Percentiles rank a stretch among this genome's conserved stretches.
Conservation (phyloP, 2,888 invertebrate genomes). For the Xiphydria camelus region DNA sequence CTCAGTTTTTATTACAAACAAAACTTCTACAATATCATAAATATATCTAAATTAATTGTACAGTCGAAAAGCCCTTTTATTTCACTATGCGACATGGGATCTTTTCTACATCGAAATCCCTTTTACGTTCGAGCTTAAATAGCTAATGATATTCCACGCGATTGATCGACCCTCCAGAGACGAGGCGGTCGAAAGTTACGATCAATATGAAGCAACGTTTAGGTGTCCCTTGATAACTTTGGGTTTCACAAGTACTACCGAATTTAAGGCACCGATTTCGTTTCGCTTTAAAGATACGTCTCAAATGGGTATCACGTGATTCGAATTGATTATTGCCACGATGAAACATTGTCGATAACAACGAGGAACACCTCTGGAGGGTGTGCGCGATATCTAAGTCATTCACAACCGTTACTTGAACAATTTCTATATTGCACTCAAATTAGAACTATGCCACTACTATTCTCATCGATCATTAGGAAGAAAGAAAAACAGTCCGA, state of each 20-base stretch:
- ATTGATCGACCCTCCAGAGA: not conserved
- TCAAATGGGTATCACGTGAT: not conserved
- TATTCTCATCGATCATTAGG: not conserved
- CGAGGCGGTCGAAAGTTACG: too few species aligned
- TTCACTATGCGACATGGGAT: not conserved
- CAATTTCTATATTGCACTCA: not conserved
- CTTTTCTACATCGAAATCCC: too few species aligned
- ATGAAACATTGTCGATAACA: not conserved
- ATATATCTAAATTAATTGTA: constrained; percentile 8
- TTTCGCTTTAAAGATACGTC: not conserved
- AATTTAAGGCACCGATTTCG: too few species aligned
- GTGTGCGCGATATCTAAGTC: not conserved
- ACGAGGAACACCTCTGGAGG: constrained; percentile 1
- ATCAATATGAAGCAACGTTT: too few species aligned
- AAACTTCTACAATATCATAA: constrained; percentile 18
- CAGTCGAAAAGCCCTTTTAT: constrained; percentile 7
- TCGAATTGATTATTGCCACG: not conserved
- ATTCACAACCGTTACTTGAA: not conserved
- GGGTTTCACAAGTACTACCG: too few species aligned
- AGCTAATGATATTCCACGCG: not conserved
- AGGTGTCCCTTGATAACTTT: too few species aligned
- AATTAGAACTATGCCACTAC: not conserved
- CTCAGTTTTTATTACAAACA: constrained; percentile 30
- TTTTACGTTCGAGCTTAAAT: not conserved
- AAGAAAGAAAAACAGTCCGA: not conserved